These are phyloP conservation scores for Ips nitidus DNA, from an alignment of 1,140 invertebrate species.

Conservation along the genomic window DNA sequence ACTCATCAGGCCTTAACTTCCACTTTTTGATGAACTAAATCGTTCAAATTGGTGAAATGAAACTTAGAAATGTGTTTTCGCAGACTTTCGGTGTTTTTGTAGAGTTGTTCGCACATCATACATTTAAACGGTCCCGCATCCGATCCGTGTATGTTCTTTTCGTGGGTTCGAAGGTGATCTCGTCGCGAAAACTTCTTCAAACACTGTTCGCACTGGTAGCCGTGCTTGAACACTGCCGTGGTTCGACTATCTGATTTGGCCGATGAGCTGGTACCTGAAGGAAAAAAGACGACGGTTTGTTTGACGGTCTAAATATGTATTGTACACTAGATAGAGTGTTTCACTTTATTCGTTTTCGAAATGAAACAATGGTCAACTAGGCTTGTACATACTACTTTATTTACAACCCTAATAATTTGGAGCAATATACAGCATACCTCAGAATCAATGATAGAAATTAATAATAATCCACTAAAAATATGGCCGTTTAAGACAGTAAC, in stretches of 20 bases:
- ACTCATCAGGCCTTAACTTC: conserved; percentile 32
- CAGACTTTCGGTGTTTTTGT: conserved; percentile 53
- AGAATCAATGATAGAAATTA: no score
- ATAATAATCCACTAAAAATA: no score
- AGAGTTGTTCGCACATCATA: conserved; percentile 49
- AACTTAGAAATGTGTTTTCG: conserved; percentile 53
- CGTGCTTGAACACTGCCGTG: conserved; percentile 30
- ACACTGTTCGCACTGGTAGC: conserved; percentile 50
- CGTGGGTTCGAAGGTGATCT: conserved; percentile 52
- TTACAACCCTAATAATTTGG: no score
- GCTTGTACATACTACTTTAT: no score
- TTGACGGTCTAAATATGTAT: no score
- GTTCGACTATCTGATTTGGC: conserved; percentile 8
- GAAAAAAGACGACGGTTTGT: conserved; percentile 5
- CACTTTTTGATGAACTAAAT: conserved; percentile 27
- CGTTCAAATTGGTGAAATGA: conserved; percentile 44
- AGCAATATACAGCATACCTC: no score
- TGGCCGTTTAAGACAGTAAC: no score
- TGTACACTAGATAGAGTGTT: no score
- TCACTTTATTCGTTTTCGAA: no score
- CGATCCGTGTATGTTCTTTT: conserved; percentile 54
- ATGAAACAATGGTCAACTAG: no score
- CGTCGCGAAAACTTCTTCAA: conserved; percentile 50
- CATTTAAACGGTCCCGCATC: conserved; percentile 52
- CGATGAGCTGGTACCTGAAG: conserved; percentile 5